Evolutionary conservation across 2,113 vertebrate species (phyloP).

Genomic region (Chaenogobius annularis): DNA sequence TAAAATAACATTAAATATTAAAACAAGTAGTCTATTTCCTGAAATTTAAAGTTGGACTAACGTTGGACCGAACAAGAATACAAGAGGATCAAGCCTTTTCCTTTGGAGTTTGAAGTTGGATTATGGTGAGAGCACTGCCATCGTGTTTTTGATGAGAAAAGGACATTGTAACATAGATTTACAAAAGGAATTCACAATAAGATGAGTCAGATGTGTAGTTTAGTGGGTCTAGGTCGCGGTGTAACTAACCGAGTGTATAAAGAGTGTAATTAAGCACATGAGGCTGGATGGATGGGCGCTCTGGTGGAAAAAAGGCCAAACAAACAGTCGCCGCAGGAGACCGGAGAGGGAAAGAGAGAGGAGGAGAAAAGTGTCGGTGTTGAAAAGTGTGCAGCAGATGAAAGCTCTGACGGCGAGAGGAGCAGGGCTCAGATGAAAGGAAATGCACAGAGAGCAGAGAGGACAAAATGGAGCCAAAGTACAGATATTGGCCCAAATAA

Average conservation of each 20-base stretch:
- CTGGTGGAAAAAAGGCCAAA: conserved; percentile 2
- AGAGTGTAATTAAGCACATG: conserved; percentile 1
- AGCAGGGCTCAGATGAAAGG: conserved; percentile 28
- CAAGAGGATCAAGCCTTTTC: too few relatives aligned
- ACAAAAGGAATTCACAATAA: background rate
- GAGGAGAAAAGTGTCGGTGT: background rate
- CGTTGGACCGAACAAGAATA: too few relatives aligned
- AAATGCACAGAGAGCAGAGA: conserved; percentile 33
- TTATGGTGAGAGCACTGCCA: too few relatives aligned
- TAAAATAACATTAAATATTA: too few relatives aligned
- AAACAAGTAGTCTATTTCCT: too few relatives aligned
- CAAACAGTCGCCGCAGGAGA: conserved; percentile 6
- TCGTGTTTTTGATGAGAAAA: background rate
- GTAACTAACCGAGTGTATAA: conserved; percentile 6
- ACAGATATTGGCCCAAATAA: background rate
- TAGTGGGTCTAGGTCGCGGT: background rate
- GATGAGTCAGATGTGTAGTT: too few relatives aligned
- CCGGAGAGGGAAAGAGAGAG: background rate
- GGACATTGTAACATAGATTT: background rate
- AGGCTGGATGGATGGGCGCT: background rate
- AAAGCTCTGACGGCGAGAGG: conserved; percentile 14
- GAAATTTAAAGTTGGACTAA: too few relatives aligned
- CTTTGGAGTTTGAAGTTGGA: too few relatives aligned
- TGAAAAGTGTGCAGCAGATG: background rate
- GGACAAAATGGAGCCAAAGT: conserved; percentile 22